Conservation (phyloP, 2,113 vertebrate genomes). For the Xerus inauris region DNA sequence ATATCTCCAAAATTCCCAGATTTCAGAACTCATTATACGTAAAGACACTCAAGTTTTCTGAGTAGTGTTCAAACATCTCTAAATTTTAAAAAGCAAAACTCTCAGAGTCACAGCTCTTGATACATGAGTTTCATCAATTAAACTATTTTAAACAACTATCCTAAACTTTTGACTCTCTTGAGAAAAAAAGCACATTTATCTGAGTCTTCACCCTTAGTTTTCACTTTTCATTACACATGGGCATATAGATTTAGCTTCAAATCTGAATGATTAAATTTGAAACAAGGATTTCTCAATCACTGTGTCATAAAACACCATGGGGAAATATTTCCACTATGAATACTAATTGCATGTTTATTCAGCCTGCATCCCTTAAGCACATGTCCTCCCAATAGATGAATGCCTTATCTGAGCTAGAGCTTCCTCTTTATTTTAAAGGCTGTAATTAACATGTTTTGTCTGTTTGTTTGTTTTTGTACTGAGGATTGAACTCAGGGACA, state of each 20-base stretch:
- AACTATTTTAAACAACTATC: neutral
- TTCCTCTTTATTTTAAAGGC: neutral
- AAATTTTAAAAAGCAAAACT: neutral
- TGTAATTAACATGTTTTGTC: neutral
- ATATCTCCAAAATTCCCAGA: neutral
- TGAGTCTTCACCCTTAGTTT: neutral
- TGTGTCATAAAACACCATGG: neutral
- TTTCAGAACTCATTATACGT: neutral
- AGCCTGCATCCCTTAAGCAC: neutral
- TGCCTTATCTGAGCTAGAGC: neutral
- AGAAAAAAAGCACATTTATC: neutral
- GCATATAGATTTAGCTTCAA: neutral
- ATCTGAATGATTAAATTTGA: slow-evolving; percentile 21
- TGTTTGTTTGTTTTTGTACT: too few relatives aligned
- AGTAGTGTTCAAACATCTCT: neutral
- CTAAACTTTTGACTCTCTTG: neutral
- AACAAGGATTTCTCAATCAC: neutral
- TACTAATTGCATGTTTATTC: neutral
- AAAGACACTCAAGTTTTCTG: neutral
- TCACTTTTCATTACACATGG: neutral
- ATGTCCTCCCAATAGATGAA: neutral
- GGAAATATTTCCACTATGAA: neutral
- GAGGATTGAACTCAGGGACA: too few relatives aligned
- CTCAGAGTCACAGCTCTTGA: neutral
- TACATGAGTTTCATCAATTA: neutral